Conservation (phyloP, 2,888 invertebrate genomes). For the Dolichomitus sp. region DNA sequence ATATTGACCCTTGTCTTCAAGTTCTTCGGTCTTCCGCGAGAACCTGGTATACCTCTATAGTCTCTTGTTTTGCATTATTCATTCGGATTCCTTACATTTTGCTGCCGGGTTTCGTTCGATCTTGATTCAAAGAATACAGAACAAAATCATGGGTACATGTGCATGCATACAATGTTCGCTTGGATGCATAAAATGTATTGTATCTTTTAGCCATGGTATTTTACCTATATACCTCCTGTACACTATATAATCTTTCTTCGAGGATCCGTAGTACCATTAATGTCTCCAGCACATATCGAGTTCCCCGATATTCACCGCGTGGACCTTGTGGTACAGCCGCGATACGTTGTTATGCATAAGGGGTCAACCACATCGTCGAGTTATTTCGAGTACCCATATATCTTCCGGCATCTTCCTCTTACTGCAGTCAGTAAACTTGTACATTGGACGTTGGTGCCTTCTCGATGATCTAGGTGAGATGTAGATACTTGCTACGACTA, state of each 20-base stretch:
- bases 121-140: conserved; percentile 31
- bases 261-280: neutral
- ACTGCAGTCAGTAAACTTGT: conserved; percentile 55
- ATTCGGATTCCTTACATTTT: conserved; percentile 44
- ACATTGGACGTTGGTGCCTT: conserved; percentile 17
- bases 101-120: conserved; percentile 43
- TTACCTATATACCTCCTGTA: too few relatives aligned
- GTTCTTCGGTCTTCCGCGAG: neutral
- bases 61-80: conserved; percentile 38
- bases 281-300: neutral
- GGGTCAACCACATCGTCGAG: conserved; percentile 71
- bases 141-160: neutral
- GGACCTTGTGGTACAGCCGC: neutral
- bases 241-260: conserved; percentile 9
- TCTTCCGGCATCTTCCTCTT: conserved; percentile 29
- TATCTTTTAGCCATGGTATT: neutral
- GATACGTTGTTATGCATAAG: conserved; percentile 52
- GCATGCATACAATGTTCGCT: conserved; percentile 33
- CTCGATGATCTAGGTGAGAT: conserved; percentile 1
- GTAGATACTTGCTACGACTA: neutral
- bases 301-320: neutral
- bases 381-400: conserved; percentile 71
- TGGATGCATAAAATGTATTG: conserved; percentile 1
- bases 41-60: neutral
- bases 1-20: neutral